Evolutionary conservation across 2,888 invertebrate genomes (phyloP).

Genomic region (Microctonus hyperodae): DNA sequence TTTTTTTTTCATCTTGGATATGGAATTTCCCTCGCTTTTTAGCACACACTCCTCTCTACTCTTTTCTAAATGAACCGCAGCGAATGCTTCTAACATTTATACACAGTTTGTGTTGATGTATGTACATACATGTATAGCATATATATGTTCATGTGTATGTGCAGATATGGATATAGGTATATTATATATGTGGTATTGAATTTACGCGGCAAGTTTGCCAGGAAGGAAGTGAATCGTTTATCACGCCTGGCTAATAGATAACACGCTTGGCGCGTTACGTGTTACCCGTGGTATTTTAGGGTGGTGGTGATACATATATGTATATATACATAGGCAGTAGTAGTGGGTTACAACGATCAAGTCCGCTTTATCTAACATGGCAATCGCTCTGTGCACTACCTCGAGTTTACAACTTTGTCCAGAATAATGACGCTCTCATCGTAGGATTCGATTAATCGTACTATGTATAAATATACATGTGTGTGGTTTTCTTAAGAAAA

Average conservation of each 20-base stretch:
- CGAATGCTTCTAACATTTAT: no score
- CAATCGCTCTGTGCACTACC: slow-evolving; percentile 26
- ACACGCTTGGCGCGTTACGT: slow-evolving; percentile 39
- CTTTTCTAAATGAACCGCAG: no score
- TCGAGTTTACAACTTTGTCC: slow-evolving; percentile 26
- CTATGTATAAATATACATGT: neutral
- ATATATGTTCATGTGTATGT: neutral
- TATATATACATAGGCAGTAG: neutral
- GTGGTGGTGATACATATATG: neutral
- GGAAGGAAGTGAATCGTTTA: slow-evolving; percentile 47
- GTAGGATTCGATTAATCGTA: slow-evolving; percentile 27
- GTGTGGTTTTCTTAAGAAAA: neutral
- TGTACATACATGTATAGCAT: neutral
- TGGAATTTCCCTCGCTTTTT: neutral
- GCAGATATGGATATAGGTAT: neutral
- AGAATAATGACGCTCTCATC: slow-evolving; percentile 19
- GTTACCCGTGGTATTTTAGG: slow-evolving; percentile 29
- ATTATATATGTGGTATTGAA: slow-evolving; percentile 31
- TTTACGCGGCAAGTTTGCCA: slow-evolving; percentile 43
- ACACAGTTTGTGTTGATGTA: neutral
- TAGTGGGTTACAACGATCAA: neutral
- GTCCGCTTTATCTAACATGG: slow-evolving; percentile 21
- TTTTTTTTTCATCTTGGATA: neutral
- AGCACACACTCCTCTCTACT: no score
- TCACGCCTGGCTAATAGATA: slow-evolving; percentile 47